Conservation (phyloP, 2,113 vertebrate species). For the Nycticebus coucang region DNA sequence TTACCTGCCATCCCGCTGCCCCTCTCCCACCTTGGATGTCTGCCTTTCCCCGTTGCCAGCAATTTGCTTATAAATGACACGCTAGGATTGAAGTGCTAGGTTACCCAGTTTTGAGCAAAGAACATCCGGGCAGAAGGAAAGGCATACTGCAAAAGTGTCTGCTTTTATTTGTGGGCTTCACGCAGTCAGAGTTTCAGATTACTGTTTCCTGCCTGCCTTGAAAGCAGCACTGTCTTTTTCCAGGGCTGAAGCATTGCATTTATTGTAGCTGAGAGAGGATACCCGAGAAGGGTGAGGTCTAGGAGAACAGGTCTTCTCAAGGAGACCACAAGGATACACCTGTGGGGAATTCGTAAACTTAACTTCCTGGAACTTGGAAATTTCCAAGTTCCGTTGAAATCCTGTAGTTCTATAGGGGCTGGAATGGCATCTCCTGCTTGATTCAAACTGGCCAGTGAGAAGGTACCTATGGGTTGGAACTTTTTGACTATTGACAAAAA, state of each 20-base stretch:
- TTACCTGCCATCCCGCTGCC: fast-evolving
- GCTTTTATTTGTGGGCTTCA: neutral
- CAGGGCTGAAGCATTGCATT: neutral
- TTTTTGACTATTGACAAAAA: too few relatives aligned
- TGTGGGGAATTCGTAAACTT: too few relatives aligned
- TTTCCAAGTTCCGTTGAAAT: too few relatives aligned
- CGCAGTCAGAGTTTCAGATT: neutral
- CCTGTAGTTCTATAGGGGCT: too few relatives aligned
- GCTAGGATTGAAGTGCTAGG: neutral
- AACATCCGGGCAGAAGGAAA: neutral
- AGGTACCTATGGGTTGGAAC: too few relatives aligned
- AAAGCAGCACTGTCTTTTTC: constrained; percentile 53
- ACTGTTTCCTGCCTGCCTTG: neutral
- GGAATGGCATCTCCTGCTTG: too few relatives aligned
- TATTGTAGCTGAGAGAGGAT: too few relatives aligned
- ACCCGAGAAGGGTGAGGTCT: too few relatives aligned
- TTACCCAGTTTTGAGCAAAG: neutral
- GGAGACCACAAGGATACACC: too few relatives aligned
- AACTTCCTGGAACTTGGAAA: too few relatives aligned
- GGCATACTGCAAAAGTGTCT: neutral
- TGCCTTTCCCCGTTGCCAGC: neutral
- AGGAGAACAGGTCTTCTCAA: too few relatives aligned
- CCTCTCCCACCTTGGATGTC: neutral
- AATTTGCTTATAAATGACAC: neutral
- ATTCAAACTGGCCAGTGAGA: too few relatives aligned